Percentiles rank a stretch among this genome's conserved stretches.
Evolutionary conservation across 2,113 vertebrate species (phyloP).

Genomic region (Ochotona princeps): DNA sequence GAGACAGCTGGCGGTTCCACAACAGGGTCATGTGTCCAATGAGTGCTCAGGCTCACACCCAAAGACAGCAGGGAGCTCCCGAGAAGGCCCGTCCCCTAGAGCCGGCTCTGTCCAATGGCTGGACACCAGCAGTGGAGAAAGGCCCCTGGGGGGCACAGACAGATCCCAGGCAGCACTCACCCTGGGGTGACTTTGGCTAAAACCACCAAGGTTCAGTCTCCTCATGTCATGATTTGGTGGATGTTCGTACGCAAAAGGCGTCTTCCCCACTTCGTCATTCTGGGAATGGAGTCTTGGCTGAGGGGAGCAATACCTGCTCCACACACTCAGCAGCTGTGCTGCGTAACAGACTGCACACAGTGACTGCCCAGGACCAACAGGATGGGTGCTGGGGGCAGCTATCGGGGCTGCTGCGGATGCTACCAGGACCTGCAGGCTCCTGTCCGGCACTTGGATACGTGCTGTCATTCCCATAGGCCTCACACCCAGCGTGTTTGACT

Average conservation of each 20-base stretch:
- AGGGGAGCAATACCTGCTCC: conserved; percentile 20
- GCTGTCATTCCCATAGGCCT: neutral
- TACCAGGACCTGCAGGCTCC: neutral
- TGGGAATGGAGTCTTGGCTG: neutral
- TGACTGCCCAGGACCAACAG: no score
- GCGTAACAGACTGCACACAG: neutral
- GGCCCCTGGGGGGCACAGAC: neutral
- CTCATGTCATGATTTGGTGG: conserved; percentile 35
- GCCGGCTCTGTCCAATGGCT: neutral
- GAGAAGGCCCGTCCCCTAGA: neutral
- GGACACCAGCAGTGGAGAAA: neutral
- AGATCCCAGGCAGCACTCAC: neutral
- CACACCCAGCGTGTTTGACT: neutral
- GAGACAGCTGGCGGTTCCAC: neutral
- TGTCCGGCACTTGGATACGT: neutral
- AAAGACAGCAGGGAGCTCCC: neutral
- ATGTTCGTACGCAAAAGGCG: conserved; percentile 28
- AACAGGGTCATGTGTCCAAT: neutral
- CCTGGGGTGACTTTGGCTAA: neutral
- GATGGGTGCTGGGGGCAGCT: no score
- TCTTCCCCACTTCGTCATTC: neutral
- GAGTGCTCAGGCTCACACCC: neutral
- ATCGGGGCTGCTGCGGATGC: neutral
- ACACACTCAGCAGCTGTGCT: neutral
- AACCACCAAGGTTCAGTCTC: conserved; percentile 33